A percentile compares a stretch with the other conserved stretches of the same genome.
phyloP scores from a whole-genome alignment of 2,797 vertebrate species.

The Catharus ustulatus region DNA sequence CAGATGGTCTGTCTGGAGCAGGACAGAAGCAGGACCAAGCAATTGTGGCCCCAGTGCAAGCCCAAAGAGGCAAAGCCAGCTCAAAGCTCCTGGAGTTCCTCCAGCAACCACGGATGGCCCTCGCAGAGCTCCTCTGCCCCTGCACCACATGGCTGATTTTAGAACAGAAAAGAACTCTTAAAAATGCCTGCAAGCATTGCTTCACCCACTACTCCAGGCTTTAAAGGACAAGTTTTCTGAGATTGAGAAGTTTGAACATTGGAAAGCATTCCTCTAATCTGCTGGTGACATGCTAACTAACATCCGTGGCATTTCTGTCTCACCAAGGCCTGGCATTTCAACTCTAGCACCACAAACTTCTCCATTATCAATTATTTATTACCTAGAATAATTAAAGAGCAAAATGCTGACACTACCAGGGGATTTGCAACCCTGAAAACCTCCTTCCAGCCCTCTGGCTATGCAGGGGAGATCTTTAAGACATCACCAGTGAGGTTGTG shows the following conservation, averaged over 20 bases:
- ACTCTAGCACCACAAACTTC: not conserved
- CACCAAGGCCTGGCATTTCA: not conserved
- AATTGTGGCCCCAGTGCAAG: not conserved
- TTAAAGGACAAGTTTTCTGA: not conserved
- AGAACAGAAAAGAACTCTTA: not conserved
- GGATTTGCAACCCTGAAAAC: not conserved
- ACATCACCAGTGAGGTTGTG: fast-evolving
- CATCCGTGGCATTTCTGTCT: not conserved
- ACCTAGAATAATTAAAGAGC: not conserved
- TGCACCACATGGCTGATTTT: not conserved
- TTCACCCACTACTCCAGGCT: not conserved
- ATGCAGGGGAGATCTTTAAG: not conserved
- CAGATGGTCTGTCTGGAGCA: not conserved
- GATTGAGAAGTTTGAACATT: fast-evolving
- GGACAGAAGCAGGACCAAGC: not conserved
- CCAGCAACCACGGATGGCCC: not conserved
- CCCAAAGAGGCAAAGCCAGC: not conserved
- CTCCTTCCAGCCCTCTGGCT: not conserved
- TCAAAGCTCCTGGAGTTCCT: not conserved
- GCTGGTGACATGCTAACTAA: not conserved
- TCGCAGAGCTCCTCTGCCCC: not conserved
- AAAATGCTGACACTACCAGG: not conserved
- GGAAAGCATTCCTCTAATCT: not conserved
- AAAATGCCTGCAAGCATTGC: not conserved
- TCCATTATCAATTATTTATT: not conserved